Evolutionary conservation across 2,113 vertebrate genomes (phyloP), one percentile per base, ranked within the genome.

Genomic region (Spea bombifrons): DNA sequence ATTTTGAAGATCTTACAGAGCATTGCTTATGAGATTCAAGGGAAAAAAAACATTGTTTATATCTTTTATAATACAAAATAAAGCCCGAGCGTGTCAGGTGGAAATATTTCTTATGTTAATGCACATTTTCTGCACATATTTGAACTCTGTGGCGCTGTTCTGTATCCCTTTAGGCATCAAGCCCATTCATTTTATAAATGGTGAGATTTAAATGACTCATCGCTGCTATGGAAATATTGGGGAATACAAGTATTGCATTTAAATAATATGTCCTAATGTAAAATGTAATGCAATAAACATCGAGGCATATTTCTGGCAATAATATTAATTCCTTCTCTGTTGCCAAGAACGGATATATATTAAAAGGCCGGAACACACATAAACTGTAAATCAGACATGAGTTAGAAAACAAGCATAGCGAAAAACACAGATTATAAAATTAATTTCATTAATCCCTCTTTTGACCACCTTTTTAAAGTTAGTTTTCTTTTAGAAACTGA

Each of bases 191-290:
- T 53, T 66, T 10, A 75, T 66, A 45, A 65, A 53, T 66, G 44
- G 48, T 69, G 47, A 17, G 47, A 47, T 47, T 16, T 50, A 45
- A 69, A 17, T 75, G 57, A 8, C 8, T 66, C 61, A 53, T 30
- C 49, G 30, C 8, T 13, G 43, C 59, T 49, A 64, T 9, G 30
- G 17, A 55, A 53, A 66, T 67, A 66, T 67, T 43, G 16, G 17
- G 47, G 13, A 65, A 75, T 66, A 55, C 53, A 66, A 75, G 15
- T 15, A 53, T 53, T 5, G 30, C 17, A 65, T 75, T 75, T 43
- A 55, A 65, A 53, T 75, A 75, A 66, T 66, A 44, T 66, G 52
- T 49, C 49, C 50, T 66, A 66, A 66, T 66, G 13, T n/a, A 5
- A 67, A 75, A 66, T 66, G 47, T n/a, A 52, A 67, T 55, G 8